Evolutionary conservation across 2,797 vertebrate species (phyloP).

Genomic region (Enteromius unitaeniatus): DNA sequence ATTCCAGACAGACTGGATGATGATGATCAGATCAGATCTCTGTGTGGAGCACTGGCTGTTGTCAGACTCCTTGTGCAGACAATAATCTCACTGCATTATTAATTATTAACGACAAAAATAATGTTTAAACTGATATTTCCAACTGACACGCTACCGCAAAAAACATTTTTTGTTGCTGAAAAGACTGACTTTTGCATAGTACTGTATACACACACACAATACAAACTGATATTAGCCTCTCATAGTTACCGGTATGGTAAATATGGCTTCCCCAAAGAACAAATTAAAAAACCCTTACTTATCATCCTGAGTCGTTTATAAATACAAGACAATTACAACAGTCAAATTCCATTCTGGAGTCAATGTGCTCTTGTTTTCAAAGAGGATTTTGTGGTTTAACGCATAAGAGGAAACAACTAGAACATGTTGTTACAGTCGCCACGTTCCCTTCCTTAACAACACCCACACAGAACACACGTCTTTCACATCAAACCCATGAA

Average conservation of each 20-base stretch:
- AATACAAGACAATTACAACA: background rate
- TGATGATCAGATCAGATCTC: no score
- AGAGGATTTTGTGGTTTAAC: background rate
- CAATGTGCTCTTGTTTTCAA: conserved; percentile 23
- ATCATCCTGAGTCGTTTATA: background rate
- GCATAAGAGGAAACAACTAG: conserved; percentile 52
- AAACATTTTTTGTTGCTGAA: no score
- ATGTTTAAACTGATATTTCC: no score
- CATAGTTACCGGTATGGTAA: background rate
- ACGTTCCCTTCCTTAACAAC: conserved; percentile 55
- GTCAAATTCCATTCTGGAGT: background rate
- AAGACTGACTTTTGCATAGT: no score
- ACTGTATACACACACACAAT: background rate
- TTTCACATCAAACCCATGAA: conserved; percentile 77
- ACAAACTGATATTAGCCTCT: background rate
- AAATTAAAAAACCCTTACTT: background rate
- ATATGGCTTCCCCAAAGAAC: background rate
- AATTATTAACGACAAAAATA: no score
- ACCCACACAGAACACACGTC: conserved; percentile 64
- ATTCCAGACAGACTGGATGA: no score
- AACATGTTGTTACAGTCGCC: conserved; percentile 68
- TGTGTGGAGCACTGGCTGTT: no score
- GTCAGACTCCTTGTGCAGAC: no score
- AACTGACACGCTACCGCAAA: no score
- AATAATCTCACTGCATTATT: no score